Evolutionary conservation across 2,888 invertebrate genomes (phyloP), one percentile per base, ranked within the genome.

Genomic region (Tachystola acroxantha): DNA sequence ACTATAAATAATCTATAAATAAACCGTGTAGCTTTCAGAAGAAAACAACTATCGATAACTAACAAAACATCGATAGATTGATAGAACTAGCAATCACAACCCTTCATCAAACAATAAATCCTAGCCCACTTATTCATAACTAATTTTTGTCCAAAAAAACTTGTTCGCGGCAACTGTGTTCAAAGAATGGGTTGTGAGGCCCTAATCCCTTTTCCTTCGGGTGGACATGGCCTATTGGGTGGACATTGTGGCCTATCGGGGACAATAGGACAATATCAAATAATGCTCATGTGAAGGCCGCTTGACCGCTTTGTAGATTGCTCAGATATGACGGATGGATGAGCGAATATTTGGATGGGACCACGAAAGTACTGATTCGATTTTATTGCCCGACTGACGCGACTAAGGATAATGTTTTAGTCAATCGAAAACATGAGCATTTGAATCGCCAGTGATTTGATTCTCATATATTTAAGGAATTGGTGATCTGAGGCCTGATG

Each of bases 91-190:
- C n/a, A n/a, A n/a, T n/a, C n/a, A n/a, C 28, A 28, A 10, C 16
- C 22, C 20, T 7, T 11, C 32, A 20, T 14, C 7, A 32, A 20
- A 22, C 9, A 30, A 30, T 30, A 10, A 10, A 32, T 30, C 74
- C 67, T 65, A 65, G 66, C 72, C 71, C 67, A 79, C 75, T 79
- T 79, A 80, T 79, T 76, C 73, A 75, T 73, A 71, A 64, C 72
- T 74, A 77, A 76, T 78, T 74, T 75, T 60, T 43, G 11, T 38
- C 43, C 45, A 53, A 54, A 70, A 77, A 76, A 72, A 71, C 47
- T 45, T 66, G 66, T 71, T 54, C 66, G 48, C 68, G 58, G 54
- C 69, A 68, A 71, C 65, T 65, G 64, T 51, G 50, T 51, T 47
- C 46, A 57, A 42, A 58, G 64, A 68, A 67, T 69, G 70, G 71